These are phyloP conservation scores for Hybognathus amarus DNA, from an alignment of 2,797 vertebrate genomes.

Conservation along the genomic window DNA sequence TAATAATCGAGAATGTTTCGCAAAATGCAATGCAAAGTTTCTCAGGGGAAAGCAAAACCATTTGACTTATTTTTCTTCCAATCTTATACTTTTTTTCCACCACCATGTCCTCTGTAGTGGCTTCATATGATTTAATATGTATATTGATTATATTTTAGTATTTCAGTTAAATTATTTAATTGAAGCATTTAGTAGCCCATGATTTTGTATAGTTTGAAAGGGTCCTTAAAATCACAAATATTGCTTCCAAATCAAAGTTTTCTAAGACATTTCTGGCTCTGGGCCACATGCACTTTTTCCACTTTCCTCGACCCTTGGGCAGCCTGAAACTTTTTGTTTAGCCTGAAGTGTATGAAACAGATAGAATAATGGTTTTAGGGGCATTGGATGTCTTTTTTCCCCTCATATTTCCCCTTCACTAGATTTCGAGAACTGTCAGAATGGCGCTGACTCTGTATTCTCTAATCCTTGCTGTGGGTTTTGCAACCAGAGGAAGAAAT, in stretches of 20 bases:
- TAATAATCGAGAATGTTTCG: not conserved
- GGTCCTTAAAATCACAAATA: not conserved
- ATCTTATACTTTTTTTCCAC: too few species aligned
- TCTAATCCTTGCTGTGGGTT: slow-evolving; percentile 36
- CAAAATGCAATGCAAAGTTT: too few species aligned
- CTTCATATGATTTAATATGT: not conserved
- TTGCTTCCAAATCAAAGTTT: not conserved
- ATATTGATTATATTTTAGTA: not conserved
- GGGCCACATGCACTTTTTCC: not conserved
- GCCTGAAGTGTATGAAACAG: not conserved
- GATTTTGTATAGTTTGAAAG: not conserved
- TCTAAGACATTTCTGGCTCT: not conserved
- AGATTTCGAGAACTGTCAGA: slow-evolving; percentile 10
- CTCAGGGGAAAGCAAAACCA: too few species aligned
- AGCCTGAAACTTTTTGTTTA: slow-evolving; percentile 12
- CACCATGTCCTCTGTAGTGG: too few species aligned
- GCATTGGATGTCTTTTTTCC: slow-evolving; percentile 25
- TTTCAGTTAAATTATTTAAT: too few species aligned
- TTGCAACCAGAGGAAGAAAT: slow-evolving; percentile 38
- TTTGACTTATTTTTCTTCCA: too few species aligned
- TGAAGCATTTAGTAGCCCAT: not conserved
- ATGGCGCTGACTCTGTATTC: slow-evolving; percentile 27
- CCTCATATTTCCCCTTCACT: not conserved
- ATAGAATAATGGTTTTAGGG: slow-evolving; percentile 14
- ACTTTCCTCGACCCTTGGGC: slow-evolving; percentile 2